Conservation (phyloP, 1,140 invertebrate species). For the Ctenoplectra terminalis region DNA sequence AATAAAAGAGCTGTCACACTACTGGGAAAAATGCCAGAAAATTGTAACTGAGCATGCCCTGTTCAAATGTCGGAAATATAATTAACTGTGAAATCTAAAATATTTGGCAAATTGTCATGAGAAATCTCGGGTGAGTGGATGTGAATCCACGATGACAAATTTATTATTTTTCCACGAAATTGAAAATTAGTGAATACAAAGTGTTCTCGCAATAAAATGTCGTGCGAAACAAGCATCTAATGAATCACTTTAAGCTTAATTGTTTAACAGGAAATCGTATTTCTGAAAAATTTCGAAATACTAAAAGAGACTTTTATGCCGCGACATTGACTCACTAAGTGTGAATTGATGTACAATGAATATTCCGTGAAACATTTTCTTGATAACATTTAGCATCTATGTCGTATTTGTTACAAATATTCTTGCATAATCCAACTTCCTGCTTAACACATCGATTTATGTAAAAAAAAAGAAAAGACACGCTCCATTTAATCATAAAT, state of each 20-base stretch:
- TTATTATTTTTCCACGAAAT: background rate
- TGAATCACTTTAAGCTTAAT: background rate
- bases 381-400: background rate
- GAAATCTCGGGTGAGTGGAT: background rate
- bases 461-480: no score
- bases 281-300: background rate
- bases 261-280: background rate
- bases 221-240: no score
- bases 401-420: background rate
- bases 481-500: no score
- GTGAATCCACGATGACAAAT: background rate
- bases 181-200: background rate
- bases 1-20: background rate
- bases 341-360: background rate
- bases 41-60: background rate
- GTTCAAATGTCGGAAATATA: background rate
- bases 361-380: background rate
- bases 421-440: background rate
- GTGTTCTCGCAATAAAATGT: background rate
- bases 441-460: no score
- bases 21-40: background rate
- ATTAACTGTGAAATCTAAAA: background rate
- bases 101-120: slow-evolving; percentile 4
- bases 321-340: background rate
- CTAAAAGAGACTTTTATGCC: background rate